Evolutionary conservation across 2,888 invertebrate genomes (phyloP).

Genomic region (Athrips mouffetella): DNA sequence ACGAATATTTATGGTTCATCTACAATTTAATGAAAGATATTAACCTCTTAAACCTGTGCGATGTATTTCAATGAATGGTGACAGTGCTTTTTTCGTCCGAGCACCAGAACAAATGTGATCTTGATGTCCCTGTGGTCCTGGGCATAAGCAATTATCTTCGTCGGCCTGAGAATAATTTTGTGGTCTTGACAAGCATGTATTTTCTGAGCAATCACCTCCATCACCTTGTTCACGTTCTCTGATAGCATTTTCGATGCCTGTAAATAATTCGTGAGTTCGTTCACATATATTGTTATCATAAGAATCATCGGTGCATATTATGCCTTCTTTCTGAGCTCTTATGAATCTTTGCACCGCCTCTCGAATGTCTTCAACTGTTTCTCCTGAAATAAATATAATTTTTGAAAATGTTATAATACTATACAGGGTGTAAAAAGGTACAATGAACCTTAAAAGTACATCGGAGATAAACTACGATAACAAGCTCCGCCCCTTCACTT

Average conservation of each 20-base stretch:
- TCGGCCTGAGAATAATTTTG: too few relatives aligned
- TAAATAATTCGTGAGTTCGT: not conserved
- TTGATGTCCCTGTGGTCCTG: not conserved
- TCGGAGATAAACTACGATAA: too few relatives aligned
- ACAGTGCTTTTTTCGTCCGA: not conserved
- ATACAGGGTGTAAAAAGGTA: too few relatives aligned
- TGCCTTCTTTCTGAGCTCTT: not conserved
- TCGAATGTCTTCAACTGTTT: not conserved
- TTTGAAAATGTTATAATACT: too few relatives aligned
- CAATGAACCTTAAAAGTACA: too few relatives aligned
- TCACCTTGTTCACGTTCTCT: not conserved
- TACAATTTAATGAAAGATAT: not conserved
- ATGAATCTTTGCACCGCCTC: not conserved
- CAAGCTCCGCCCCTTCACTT: too few relatives aligned
- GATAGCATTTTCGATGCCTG: not conserved
- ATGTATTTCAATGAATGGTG: not conserved
- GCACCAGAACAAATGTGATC: not conserved
- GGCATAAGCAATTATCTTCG: not conserved
- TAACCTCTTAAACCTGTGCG: conserved; percentile 2
- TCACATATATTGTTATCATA: not conserved
- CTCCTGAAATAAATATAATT: not conserved
- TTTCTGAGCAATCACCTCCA: not conserved
- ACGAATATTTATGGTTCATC: not conserved
- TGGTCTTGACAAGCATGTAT: not conserved
- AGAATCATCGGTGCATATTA: not conserved